These are phyloP conservation scores for Danio jaintianensis DNA, from an alignment of 2,797 vertebrate genomes.

Conservation along the genomic window DNA sequence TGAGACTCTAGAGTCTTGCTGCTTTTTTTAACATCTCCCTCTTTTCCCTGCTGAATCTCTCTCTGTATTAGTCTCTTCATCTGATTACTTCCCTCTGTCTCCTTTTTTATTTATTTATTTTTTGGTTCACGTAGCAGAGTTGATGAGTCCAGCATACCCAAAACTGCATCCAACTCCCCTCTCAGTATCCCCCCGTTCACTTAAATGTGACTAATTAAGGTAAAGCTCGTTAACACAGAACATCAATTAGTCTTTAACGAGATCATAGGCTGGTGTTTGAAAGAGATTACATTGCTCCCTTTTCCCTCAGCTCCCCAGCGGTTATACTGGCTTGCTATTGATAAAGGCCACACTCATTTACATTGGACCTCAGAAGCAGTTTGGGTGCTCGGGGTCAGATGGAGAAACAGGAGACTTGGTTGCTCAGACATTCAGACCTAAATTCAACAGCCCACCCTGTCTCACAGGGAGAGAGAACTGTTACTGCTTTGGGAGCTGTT, in stretches of 20 bases:
- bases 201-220: constrained; percentile 84
- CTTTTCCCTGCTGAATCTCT: constrained; percentile 28
- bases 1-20: constrained; percentile 64
- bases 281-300: constrained; percentile 74
- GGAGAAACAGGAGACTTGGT: constrained; percentile 4
- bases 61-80: constrained; percentile 50
- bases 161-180: constrained; percentile 62
- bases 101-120: constrained; percentile 23
- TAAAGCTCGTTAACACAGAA: constrained; percentile 83
- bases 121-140: constrained; percentile 69
- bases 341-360: constrained; percentile 68
- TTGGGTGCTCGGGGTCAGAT: constrained; percentile 45
- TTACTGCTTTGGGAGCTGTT: neutral
- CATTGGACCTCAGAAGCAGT: constrained; percentile 55
- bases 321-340: constrained; percentile 63
- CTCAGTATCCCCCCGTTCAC: constrained; percentile 70
- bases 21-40: constrained; percentile 39
- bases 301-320: constrained; percentile 63
- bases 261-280: constrained; percentile 83
- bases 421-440: constrained; percentile 6
- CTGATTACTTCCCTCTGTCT: constrained; percentile 52
- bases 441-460: constrained; percentile 50
- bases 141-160: constrained; percentile 65
- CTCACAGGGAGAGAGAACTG: constrained; percentile 43
- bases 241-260: constrained; percentile 84